Base-by-base conservation (phyloP, 2,113 vertebrate species). In the Nothobranchius kuhntae region DNA sequence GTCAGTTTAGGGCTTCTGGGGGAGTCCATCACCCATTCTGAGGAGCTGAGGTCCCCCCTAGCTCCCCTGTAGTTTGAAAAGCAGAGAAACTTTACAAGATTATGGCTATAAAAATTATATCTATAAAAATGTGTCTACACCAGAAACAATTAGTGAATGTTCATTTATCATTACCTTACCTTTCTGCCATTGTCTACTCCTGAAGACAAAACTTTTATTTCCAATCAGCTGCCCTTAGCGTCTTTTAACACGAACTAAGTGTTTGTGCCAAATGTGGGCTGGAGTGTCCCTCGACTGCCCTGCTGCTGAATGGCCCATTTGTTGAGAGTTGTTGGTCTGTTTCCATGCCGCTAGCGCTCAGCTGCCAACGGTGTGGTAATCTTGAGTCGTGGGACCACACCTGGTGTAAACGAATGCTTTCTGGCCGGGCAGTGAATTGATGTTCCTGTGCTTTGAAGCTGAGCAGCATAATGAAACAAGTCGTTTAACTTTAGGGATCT, bases 241-340 rank as follows among this genome's bases (percentile, higher is more conserved):
- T 50, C 14, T 4, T 24, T 75, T 85, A 73, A 68, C 15, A 46
- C 75, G 78, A 89, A 86, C 86, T 76, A n/a, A 71, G 45, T 0
- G 17, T 48, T 51, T 42, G 68, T 81, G 66, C 86, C 74, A 83
- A 86, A 21, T 55, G 87, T 75, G 75, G 30, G 4, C 30, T 30
- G 30, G 30, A 78, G 36, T 80, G 79, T 73, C 79, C 73, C 72
- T 44, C 9, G 60, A 56, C 72, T 58, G 62, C 57, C 64, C 75
- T 12, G 21, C 66, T 7, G 24, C 52, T 91, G 85, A 92, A 90
- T 89, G 81, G 80, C 26, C 72, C n/a, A 9, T 77, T 91, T 91
- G 90, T 89, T 90, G 89, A 89, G 84, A 9, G 77, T 91, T 91
- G 90, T 89, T 90, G 89, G 89, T 85, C 63, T 9, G 67, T 77